Evolutionary conservation across 2,888 invertebrate genomes (phyloP).

Genomic region (Eristalis intricaria): DNA sequence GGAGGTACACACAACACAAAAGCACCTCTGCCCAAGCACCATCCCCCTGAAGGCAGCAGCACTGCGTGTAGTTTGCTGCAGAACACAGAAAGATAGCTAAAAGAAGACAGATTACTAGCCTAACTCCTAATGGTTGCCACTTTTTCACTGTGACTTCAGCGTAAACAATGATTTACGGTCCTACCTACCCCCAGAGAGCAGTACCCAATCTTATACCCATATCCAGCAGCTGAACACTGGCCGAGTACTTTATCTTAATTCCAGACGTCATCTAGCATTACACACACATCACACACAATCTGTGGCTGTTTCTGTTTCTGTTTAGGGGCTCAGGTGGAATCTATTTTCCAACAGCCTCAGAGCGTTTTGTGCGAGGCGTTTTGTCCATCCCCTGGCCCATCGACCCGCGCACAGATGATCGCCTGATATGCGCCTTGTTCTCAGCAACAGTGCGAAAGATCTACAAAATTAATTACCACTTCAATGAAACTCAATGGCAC

Average conservation of each 20-base stretch:
- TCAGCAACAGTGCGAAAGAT: constrained; percentile 59
- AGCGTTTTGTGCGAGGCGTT: constrained; percentile 62
- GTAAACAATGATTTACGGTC: constrained; percentile 72
- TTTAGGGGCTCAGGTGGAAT: constrained; percentile 62
- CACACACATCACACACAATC: constrained; percentile 35
- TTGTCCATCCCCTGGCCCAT: constrained; percentile 18
- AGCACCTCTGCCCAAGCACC: background rate
- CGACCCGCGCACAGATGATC: constrained; percentile 4
- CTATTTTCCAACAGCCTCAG: constrained; percentile 61
- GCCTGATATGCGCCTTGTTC: constrained; percentile 1
- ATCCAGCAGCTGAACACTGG: constrained; percentile 71
- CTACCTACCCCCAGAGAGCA: constrained; percentile 70
- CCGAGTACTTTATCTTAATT: constrained; percentile 71
- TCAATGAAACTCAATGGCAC: constrained; percentile 71
- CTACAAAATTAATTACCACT: constrained; percentile 72
- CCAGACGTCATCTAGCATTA: constrained; percentile 71
- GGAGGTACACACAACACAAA: background rate
- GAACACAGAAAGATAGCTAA: constrained; percentile 19
- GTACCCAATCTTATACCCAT: constrained; percentile 65
- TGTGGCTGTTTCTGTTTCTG: constrained; percentile 19
- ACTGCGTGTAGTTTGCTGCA: background rate
- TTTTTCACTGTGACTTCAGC: constrained; percentile 72
- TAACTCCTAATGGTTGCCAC: constrained; percentile 72
- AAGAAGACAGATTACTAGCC: constrained; percentile 71
- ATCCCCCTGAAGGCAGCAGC: background rate